These are phyloP conservation scores for Lepidochrysops patricia DNA, from an alignment of 2,888 invertebrate species.

Conservation along the genomic window DNA sequence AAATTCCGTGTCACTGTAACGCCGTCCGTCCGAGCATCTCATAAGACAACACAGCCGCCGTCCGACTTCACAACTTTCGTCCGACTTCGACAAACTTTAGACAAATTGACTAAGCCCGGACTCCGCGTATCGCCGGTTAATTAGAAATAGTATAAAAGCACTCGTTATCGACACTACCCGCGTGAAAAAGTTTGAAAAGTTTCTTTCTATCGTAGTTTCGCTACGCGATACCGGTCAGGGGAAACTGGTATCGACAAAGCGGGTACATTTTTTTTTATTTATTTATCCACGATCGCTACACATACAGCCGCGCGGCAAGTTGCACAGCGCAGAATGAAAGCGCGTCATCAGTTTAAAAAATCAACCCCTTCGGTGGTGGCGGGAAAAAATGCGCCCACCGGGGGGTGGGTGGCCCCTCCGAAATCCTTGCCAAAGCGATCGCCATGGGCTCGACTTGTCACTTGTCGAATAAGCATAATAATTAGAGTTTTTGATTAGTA, in stretches of 20 bases:
- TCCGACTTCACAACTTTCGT: slow-evolving; percentile 23
- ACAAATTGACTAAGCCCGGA: slow-evolving; percentile 20
- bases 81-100: slow-evolving; percentile 30
- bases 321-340: slow-evolving; percentile 75
- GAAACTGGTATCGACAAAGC: slow-evolving; percentile 65
- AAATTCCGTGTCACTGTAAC: slow-evolving; percentile 32
- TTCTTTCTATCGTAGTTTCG: slow-evolving; percentile 32
- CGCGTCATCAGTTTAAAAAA: slow-evolving; percentile 77
- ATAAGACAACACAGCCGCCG: slow-evolving; percentile 27
- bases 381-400: slow-evolving; percentile 62
- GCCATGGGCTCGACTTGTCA: slow-evolving; percentile 67
- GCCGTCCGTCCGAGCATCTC: slow-evolving; percentile 31
- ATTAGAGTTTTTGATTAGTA: slow-evolving; percentile 67
- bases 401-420: slow-evolving; percentile 62
- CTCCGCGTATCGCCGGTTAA: slow-evolving; percentile 24
- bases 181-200: slow-evolving; percentile 40
- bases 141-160: slow-evolving; percentile 16
- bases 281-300: slow-evolving; percentile 64
- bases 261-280: slow-evolving; percentile 55
- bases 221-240: slow-evolving; percentile 55
- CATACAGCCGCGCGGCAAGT: slow-evolving; percentile 72
- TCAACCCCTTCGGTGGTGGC: slow-evolving; percentile 72
- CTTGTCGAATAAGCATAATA: slow-evolving; percentile 72
- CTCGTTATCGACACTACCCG: slow-evolving; percentile 11
- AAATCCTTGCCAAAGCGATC: slow-evolving; percentile 73